These are phyloP conservation scores for Drosophila recens DNA, from an alignment of 2,888 invertebrate species.

Conservation along the genomic window DNA sequence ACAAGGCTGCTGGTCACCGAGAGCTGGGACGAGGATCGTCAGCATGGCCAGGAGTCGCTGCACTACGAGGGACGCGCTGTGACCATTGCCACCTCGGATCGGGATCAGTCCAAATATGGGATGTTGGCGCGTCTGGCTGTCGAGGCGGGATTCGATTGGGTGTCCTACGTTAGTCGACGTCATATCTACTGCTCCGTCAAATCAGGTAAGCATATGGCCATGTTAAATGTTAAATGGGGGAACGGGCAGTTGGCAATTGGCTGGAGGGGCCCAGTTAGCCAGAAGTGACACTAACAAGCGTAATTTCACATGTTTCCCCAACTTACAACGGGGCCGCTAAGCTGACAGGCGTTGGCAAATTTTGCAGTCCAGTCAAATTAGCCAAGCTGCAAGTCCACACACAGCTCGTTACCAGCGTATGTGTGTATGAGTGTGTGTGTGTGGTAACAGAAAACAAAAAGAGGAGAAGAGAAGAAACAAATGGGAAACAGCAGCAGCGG, in stretches of 20 bases:
- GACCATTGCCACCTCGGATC: slow-evolving; percentile 97
- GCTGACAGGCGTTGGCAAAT: slow-evolving; percentile 83
- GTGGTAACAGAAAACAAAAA: slow-evolving; percentile 36
- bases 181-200: slow-evolving; percentile 99
- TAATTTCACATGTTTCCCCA: slow-evolving; percentile 82
- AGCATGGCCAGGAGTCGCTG: slow-evolving; percentile 90
- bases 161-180: slow-evolving; percentile 96
- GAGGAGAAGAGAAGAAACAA: slow-evolving; percentile 12
- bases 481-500: slow-evolving; percentile 53
- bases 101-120: slow-evolving; percentile 96
- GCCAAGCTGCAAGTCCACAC: slow-evolving; percentile 66
- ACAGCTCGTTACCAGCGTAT: slow-evolving; percentile 19
- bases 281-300: slow-evolving; percentile 83
- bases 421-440: slow-evolving; percentile 27
- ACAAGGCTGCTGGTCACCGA: slow-evolving; percentile 96
- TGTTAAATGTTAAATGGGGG: slow-evolving; percentile 36
- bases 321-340: slow-evolving; percentile 72
- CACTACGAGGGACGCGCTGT: slow-evolving; percentile 99
- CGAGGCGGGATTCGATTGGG: slow-evolving; percentile 99
- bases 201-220: slow-evolving; percentile 90
- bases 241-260: slow-evolving; percentile 21
- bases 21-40: slow-evolving; percentile 97
- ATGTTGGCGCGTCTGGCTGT: slow-evolving; percentile 98
- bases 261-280: slow-evolving; percentile 63
- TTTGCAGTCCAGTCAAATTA: slow-evolving; percentile 65